Conservation (phyloP, 2,797 vertebrate genomes). For the Hybognathus amarus region DNA sequence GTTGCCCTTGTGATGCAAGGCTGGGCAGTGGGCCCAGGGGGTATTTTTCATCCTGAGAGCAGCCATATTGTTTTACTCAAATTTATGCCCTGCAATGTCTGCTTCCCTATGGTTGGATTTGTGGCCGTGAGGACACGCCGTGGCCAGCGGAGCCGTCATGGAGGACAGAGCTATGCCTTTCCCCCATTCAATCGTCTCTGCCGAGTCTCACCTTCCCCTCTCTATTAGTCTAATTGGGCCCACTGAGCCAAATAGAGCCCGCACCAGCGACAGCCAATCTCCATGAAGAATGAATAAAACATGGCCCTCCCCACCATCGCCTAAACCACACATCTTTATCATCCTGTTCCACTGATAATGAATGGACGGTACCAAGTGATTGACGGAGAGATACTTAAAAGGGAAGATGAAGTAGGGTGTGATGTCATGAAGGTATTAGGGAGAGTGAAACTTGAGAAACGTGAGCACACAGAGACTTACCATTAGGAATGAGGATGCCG, state of each 20-base stretch:
- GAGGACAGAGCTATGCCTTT: slow-evolving; percentile 52
- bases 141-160: slow-evolving; percentile 46
- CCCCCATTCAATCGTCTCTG: slow-evolving; percentile 52
- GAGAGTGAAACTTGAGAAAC: slow-evolving; percentile 32
- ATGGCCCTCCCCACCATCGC: slow-evolving; percentile 47
- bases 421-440: slow-evolving; percentile 32
- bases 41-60: slow-evolving; percentile 75
- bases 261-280: slow-evolving; percentile 53
- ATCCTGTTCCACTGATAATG: slow-evolving; percentile 53
- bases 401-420: slow-evolving; percentile 57
- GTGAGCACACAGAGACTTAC: slow-evolving; percentile 72
- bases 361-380: slow-evolving; percentile 49
- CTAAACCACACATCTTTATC: slow-evolving; percentile 59
- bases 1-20: slow-evolving; percentile 50
- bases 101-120: slow-evolving; percentile 57
- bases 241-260: slow-evolving; percentile 57
- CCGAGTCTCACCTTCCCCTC: slow-evolving; percentile 66
- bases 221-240: slow-evolving; percentile 83
- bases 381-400: slow-evolving; percentile 61
- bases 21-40: slow-evolving; percentile 68
- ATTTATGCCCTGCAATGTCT: slow-evolving; percentile 71
- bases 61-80: slow-evolving; percentile 80
- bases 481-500: slow-evolving; percentile 96
- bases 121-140: slow-evolving; percentile 50
- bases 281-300: slow-evolving; percentile 64